A percentile compares a stretch with the other conserved stretches of the same genome.
Evolutionary conservation across 2,797 vertebrate species (phyloP).

Genomic region (Aselliscus stoliczkanus): DNA sequence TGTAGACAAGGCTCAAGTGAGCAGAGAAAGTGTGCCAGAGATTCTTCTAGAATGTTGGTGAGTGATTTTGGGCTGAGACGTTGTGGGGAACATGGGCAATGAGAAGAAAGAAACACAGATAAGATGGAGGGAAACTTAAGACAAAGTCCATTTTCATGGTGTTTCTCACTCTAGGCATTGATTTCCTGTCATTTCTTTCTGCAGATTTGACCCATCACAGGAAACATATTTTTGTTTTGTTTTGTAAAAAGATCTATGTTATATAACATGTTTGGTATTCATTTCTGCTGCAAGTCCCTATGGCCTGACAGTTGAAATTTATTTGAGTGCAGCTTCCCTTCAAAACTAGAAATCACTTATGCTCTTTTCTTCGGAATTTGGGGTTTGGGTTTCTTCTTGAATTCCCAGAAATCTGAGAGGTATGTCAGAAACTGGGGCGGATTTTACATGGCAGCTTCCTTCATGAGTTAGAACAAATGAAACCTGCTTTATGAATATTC

Average conservation of each 20-base stretch:
- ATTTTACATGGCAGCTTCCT: not conserved
- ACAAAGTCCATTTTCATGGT: conserved; percentile 82
- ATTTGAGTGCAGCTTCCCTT: conserved; percentile 45
- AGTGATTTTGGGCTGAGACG: not conserved
- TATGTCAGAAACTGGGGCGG: not conserved
- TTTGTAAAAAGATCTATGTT: conserved; percentile 80
- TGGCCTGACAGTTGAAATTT: conserved; percentile 70
- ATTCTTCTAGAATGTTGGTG: not conserved
- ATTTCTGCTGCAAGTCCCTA: conserved; percentile 57
- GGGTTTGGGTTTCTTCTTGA: not conserved
- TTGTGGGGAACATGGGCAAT: not conserved
- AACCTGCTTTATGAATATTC: not conserved
- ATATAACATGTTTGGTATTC: conserved; percentile 80
- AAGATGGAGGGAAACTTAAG: conserved; percentile 69
- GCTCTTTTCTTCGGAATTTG: not conserved
- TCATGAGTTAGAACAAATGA: not conserved
- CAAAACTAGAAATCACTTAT: not conserved
- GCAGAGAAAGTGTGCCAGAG: not conserved
- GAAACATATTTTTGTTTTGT: conserved; percentile 73
- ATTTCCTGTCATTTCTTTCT: conserved; percentile 90
- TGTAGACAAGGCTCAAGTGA: not conserved
- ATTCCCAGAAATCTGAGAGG: not conserved
- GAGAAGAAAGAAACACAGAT: conserved; percentile 50
- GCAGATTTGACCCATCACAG: conserved; percentile 85
- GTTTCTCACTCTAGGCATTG: conserved; percentile 88